Evolutionary conservation across 2,888 invertebrate genomes (phyloP).

Genomic region (Drosophila paucipuncta): DNA sequence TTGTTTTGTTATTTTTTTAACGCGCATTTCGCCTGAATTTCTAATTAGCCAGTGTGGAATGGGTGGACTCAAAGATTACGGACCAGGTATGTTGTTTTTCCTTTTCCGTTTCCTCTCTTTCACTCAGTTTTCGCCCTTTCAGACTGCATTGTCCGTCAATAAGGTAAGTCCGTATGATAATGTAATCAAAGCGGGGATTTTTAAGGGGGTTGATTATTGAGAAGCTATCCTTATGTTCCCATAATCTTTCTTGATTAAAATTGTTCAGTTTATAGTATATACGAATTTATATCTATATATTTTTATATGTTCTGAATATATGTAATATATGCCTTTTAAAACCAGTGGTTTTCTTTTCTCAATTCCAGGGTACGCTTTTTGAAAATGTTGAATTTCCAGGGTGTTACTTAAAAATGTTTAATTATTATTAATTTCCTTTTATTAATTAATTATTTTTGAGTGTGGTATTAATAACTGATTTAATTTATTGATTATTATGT

Average conservation of each 20-base stretch:
- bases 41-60: conserved; percentile 60
- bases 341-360: not conserved
- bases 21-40: conserved; percentile 62
- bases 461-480: no score
- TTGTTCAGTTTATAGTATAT: not conserved
- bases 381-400: not conserved
- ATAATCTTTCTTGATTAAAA: not conserved
- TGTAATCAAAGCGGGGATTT: conserved; percentile 5
- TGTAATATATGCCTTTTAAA: not conserved
- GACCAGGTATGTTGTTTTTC: conserved; percentile 38
- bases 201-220: not conserved
- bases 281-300: not conserved
- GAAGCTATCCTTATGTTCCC: not conserved
- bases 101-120: not conserved
- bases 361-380: not conserved
- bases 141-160: conserved; percentile 17
- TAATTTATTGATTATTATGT: not conserved
- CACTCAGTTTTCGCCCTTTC: conserved; percentile 1
- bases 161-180: conserved; percentile 13
- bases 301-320: not conserved
- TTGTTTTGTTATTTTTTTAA: conserved; percentile 55
- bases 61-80: conserved; percentile 32
- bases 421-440: no score
- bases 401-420: not conserved
- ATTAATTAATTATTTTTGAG: no score